These are phyloP conservation scores for Aurelia sp. DNA, from an alignment of 30 jellyfish, hydroid and myxozoan species.

Conservation along the genomic window DNA sequence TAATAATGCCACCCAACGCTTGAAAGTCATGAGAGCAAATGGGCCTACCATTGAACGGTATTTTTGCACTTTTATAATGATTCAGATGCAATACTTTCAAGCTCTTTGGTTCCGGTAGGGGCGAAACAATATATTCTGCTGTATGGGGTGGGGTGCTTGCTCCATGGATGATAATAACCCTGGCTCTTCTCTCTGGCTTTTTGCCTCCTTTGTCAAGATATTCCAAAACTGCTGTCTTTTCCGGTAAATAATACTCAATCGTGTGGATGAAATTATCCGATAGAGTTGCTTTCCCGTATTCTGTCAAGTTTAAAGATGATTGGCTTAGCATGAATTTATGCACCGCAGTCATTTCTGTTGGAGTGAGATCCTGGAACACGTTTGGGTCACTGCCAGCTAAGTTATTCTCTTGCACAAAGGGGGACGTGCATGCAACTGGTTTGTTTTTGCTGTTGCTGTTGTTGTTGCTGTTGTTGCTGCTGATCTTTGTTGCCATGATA, in stretches of 20 bases:
- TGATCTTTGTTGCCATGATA: too few species aligned
- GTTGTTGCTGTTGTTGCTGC: too few species aligned
- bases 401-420: neutral
- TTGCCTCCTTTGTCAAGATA: constrained; percentile 43
- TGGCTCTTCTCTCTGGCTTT: constrained; percentile 56
- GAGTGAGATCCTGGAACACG: constrained; percentile 48
- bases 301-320: constrained; percentile 38
- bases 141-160: constrained; percentile 3
- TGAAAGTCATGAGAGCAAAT: constrained; percentile 3
- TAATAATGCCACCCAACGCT: neutral
- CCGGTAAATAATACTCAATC: constrained; percentile 58
- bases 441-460: too few species aligned
- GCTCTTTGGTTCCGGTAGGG: constrained; percentile 45
- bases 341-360: constrained; percentile 29
- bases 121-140: constrained; percentile 51
- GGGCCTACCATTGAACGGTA: constrained; percentile 54
- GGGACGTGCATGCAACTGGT: neutral
- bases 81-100: constrained; percentile 3
- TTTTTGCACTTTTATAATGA: constrained; percentile 14
- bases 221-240: constrained; percentile 31
- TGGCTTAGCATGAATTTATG: neutral
- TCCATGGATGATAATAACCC: constrained; percentile 63
- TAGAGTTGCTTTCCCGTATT: constrained; percentile 34
- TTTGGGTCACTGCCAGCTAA: neutral
- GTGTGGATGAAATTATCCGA: constrained; percentile 50